A percentile compares a stretch with the other conserved stretches of the same genome.
Conservation (phyloP, 2,888 invertebrate genomes). For the Arge pagana region DNA sequence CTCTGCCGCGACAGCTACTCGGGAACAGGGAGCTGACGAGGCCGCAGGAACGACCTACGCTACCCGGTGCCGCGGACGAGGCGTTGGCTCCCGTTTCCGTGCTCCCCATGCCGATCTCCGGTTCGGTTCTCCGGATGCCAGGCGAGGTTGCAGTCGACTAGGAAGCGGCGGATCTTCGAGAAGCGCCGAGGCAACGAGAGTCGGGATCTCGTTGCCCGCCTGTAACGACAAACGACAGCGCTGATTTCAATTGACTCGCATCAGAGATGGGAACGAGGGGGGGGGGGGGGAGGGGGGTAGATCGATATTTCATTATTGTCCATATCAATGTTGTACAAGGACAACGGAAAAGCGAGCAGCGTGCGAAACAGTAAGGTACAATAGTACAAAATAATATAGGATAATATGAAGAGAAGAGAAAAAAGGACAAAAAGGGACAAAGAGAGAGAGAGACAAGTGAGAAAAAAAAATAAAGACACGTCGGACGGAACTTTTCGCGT, state of each 20-base stretch:
- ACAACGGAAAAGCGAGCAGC: too few species aligned
- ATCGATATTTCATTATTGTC: too few species aligned
- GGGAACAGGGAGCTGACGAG: slow-evolving; percentile 49
- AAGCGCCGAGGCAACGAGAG: slow-evolving; percentile 30
- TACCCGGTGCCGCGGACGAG: slow-evolving; percentile 60
- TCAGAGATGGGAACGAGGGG: too few species aligned
- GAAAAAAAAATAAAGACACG: too few species aligned
- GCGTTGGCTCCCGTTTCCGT: slow-evolving; percentile 40
- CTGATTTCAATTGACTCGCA: slow-evolving; percentile 31
- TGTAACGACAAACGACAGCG: slow-evolving; percentile 30
- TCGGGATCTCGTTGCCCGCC: slow-evolving; percentile 33
- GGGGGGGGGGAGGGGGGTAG: too few species aligned
- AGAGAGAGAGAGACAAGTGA: too few species aligned
- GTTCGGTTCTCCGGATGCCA: background rate
- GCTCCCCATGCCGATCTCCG: slow-evolving; percentile 43
- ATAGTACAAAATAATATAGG: too few species aligned
- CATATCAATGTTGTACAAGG: too few species aligned
- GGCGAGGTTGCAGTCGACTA: slow-evolving; percentile 2
- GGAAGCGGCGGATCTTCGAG: slow-evolving; percentile 1
- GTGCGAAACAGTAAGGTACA: too few species aligned
- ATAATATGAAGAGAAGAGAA: too few species aligned
- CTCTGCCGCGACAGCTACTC: slow-evolving; percentile 79
- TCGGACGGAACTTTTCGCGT: too few species aligned
- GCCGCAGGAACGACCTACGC: slow-evolving; percentile 52
- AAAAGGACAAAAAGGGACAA: too few species aligned